A percentile compares a stretch with the other conserved stretches of the same genome.
phyloP scores from a whole-genome alignment of 2,888 invertebrate genomes.

The Brassicogethes aeneus region DNA sequence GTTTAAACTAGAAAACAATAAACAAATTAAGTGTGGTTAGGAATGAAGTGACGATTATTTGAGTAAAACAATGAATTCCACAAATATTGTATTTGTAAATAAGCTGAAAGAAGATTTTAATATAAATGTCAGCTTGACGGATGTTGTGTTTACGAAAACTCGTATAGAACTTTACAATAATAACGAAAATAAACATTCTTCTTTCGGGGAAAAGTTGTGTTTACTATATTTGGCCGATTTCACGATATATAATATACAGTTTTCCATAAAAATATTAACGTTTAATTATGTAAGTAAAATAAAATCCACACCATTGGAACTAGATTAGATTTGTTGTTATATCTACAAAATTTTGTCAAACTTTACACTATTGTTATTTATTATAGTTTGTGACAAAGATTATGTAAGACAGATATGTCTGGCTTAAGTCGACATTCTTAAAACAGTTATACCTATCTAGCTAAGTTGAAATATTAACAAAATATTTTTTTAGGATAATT shows the following conservation, averaged over 20 bases:
- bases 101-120: conserved; percentile 7
- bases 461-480: too few species aligned
- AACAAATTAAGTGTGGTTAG: too few species aligned
- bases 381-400: too few species aligned
- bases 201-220: conserved; percentile 11
- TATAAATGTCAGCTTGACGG: conserved; percentile 7
- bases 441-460: too few species aligned
- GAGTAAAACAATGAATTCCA: neutral
- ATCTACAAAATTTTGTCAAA: too few species aligned
- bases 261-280: conserved; percentile 2
- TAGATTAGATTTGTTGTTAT: too few species aligned
- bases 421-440: too few species aligned
- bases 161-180: conserved; percentile 8
- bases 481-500: neutral
- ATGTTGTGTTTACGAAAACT: conserved; percentile 6
- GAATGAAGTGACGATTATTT: too few species aligned
- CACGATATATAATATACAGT: conserved; percentile 5
- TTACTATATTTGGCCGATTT: conserved; percentile 5
- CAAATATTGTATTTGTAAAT: conserved; percentile 3
- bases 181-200: conserved; percentile 2
- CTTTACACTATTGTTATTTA: too few species aligned
- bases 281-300: conserved; percentile 1
- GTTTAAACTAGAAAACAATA: too few species aligned
- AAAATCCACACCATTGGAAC: too few species aligned
- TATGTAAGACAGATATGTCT: too few species aligned